Base-by-base conservation (phyloP, 1,140 invertebrate species). In the Pseudomyrmex flavicornis region DNA sequence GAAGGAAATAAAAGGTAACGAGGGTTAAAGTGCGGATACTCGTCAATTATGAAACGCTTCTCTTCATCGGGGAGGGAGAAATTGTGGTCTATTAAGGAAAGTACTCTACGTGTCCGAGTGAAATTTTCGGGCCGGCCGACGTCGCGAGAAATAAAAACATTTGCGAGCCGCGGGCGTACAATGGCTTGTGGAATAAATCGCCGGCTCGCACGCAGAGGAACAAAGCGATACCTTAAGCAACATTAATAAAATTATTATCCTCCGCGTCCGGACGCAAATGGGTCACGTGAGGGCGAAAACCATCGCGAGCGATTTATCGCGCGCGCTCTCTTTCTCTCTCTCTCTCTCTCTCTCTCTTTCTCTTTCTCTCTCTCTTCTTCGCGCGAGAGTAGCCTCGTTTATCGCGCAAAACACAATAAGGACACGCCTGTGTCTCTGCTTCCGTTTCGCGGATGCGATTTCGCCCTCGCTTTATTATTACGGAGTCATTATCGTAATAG, bases 1-100 rank as follows among this genome's bases (percentile, higher is more conserved):
- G 61, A n/a, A 26, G 48, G 48, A 26, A 13, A 26, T 17, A 17
- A 63, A 76, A 72, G 48, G 72, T 85, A 89, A 89, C 85, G 77
- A 89, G 83, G 87, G 83, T 89, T 87, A 85, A 87, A 89, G 83
- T 86, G 84, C 72, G 89, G 90, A 84, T 86, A 90, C 89, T 90
- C 89, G 89, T 86, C 89, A 90, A 90, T 89, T 90, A 90, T 90
- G 82, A 90, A 90, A 86, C 79, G 89, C 76, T 90, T 66, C 86
- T 74, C 82, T 79, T 66, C 77, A 73, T 85, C 68, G 79, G 44
- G 62, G 61, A 65, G 72, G 20, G 61, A 61, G 74, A 79, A 90
- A 90, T 90, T 90, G 83, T 61, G 65, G 48, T 79, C 88, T 88
- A 90, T 90, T 90, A 90, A 89, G 85, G 88, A 68, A 87, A 87